Base-by-base conservation (phyloP, 1,140 invertebrate species). In the Orius insidiosus region DNA sequence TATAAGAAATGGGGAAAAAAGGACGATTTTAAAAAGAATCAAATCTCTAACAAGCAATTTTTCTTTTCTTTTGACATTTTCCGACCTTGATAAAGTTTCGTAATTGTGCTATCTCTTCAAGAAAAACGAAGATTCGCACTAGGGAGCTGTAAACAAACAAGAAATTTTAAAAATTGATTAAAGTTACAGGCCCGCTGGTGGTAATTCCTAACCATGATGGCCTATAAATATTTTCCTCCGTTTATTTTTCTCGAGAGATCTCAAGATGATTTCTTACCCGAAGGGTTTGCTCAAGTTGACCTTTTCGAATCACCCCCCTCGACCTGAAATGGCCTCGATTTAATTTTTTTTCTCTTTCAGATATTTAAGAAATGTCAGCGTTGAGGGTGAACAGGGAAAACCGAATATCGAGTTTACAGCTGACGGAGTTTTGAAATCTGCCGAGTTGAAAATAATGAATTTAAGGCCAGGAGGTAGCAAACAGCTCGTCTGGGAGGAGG, bases 401-500 rank as follows among this genome's bases (percentile, higher is more conserved):
- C 84, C 83, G 0, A 78, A 78, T 52, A 70, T 89, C 7, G 80
- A 85, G 59, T 93, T 93, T 59, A 89, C 85, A 5, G 74, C 78
- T 2, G 87, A 93, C 56, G 89, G 89, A 0, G 85, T 87, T 45
- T 64, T 90, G 10, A 77, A 79, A 58, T 76, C 82, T 1, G 80
- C 85, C 1, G 84, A 93, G 62, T 65, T 95, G 45, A 85, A 88
- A 64, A 89, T 95, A 49, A 84, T 93, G 80, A 95, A 95, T 63
- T 67, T 94, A 4, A 68, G 84, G 36, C 75, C 83, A 1, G 78
- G 80, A 10, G 70, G 78, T 9, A 80, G 78, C 52, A 71, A 74
- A 55, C 76, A 82, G 60, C 68, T 85, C 10, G 75, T 82, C 14
- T 95, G 89, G 89, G 86, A 92, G 59, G 82, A 89, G 74, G 85